A percentile compares a stretch with the other conserved stretches of the same genome.
phyloP scores from a whole-genome alignment of 1,140 invertebrate species.

The Heliconius eleuchia region DNA sequence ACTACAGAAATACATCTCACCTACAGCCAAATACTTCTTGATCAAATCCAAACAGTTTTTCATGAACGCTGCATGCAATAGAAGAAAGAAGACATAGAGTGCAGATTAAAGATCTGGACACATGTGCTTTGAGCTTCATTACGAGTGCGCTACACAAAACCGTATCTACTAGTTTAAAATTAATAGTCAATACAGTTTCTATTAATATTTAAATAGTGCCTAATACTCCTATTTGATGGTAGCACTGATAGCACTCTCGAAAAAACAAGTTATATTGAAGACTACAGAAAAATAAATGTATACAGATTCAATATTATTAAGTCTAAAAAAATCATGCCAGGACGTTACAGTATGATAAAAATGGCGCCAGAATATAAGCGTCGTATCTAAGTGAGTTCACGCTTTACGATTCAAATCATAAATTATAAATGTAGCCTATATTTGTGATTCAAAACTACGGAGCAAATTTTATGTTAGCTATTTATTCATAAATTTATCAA shows the following conservation, averaged over 20 bases:
- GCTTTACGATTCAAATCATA: conserved; percentile 15
- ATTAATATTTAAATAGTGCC: background rate
- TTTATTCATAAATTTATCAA: conserved; percentile 39
- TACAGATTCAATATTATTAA: background rate
- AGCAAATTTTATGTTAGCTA: conserved; percentile 28
- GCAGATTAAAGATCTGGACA: conserved; percentile 52
- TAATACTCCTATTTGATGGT: background rate
- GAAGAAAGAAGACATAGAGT: conserved; percentile 74
- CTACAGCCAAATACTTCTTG: conserved; percentile 87
- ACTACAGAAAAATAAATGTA: background rate
- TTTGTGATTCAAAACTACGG: conserved; percentile 23
- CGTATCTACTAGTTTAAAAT: conserved; percentile 10
- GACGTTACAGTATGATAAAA: background rate
- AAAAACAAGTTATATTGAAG: background rate
- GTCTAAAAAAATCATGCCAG: conserved; percentile 20
- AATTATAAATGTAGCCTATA: conserved; percentile 31
- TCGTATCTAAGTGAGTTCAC: conserved; percentile 22
- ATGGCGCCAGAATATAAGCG: conserved; percentile 21
- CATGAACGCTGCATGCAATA: conserved; percentile 87
- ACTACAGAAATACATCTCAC: conserved; percentile 76
- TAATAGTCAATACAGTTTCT: conserved; percentile 4
- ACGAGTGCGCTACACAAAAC: conserved; percentile 21
- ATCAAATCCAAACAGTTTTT: conserved; percentile 88
- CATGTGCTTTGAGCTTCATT: conserved; percentile 25
- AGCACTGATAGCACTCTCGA: background rate